Evolutionary conservation across 1,140 invertebrate species (phyloP).

Genomic region (Yoshiicerus persimilis): DNA sequence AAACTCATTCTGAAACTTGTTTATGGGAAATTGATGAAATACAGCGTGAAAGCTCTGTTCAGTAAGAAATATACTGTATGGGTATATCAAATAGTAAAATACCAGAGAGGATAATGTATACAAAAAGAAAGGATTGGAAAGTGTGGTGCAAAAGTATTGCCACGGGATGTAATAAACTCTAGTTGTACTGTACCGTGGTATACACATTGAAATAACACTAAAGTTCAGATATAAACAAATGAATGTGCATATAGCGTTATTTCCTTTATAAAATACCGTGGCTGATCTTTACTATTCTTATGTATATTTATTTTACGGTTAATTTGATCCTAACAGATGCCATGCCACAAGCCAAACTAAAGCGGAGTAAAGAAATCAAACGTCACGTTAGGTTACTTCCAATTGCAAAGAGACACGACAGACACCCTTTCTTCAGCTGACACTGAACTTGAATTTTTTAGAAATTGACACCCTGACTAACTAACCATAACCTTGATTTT

Average conservation of each 20-base stretch:
- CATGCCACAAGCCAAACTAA: slow-evolving; percentile 7
- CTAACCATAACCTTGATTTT: slow-evolving; percentile 17
- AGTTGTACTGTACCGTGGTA: no score
- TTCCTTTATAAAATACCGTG: not conserved
- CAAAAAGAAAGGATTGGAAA: not conserved
- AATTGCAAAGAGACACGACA: not conserved
- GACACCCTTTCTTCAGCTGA: not conserved
- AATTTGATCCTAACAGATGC: slow-evolving; percentile 15
- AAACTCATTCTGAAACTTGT: not conserved
- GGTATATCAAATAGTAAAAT: no score
- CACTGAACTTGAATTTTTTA: not conserved
- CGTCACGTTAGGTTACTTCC: not conserved
- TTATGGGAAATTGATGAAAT: slow-evolving; percentile 1
- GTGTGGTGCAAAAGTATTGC: not conserved
- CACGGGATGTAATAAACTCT: not conserved
- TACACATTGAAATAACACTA: not conserved
- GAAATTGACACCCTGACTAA: slow-evolving; percentile 15
- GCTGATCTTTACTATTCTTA: not conserved
- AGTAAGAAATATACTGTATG: no score
- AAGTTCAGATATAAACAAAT: not conserved
- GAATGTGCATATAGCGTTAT: not conserved
- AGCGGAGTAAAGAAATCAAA: not conserved
- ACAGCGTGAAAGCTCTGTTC: not conserved
- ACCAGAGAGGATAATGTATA: not conserved
- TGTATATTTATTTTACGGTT: slow-evolving; percentile 12